Base-by-base conservation (phyloP, 2,888 invertebrate genomes). In the Drosophila mulleri region DNA sequence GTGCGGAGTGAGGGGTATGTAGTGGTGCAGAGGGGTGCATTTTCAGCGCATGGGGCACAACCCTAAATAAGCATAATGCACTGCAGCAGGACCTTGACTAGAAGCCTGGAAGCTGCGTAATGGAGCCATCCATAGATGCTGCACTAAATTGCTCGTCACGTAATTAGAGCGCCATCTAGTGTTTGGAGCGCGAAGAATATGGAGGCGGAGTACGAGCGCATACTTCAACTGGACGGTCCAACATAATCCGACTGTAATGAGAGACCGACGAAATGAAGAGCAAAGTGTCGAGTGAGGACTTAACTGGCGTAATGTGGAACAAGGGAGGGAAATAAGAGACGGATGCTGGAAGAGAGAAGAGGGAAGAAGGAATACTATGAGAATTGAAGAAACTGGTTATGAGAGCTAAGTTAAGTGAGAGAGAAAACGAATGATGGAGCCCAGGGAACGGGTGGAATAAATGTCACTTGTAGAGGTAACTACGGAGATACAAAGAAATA, bases 1-100 rank as follows among this genome's bases (percentile, higher is more conserved):
- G 1, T 18, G 11, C 11, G 29, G 29, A 8, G 11, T 11, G 11
- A 11, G 32, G 32, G 8, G 32, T 11, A 2, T 4, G 16, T 1
- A 2, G 16, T 23, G 2, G 32, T 32, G 32, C 11, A 8, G 37
- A 26, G 6, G 16, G 41, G 47, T 45, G 44, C 44, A 20, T 23
- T 23, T 14, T n/a, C 18, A 12, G 29, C 48, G 48, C 5, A 32
- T 45, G 37, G 50, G n/a, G 16, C 18, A 50, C 62, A 57, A 61
- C 63, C 75, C 82, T 61, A 78, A 82, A 80, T 82, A 82, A 80
- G 79, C 82, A 79, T 78, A 78, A 82, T 78, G 75, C 70, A 82
- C 74, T 75, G 61, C 66, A 68, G 68, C 68, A 67, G 68, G 79
- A 78, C 79, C 75, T 78, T 78, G 65, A 78, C 79, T 59, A 50